Evolutionary conservation across 2,797 vertebrate genomes (phyloP).

Genomic region (Dendrocincla fuliginosa): DNA sequence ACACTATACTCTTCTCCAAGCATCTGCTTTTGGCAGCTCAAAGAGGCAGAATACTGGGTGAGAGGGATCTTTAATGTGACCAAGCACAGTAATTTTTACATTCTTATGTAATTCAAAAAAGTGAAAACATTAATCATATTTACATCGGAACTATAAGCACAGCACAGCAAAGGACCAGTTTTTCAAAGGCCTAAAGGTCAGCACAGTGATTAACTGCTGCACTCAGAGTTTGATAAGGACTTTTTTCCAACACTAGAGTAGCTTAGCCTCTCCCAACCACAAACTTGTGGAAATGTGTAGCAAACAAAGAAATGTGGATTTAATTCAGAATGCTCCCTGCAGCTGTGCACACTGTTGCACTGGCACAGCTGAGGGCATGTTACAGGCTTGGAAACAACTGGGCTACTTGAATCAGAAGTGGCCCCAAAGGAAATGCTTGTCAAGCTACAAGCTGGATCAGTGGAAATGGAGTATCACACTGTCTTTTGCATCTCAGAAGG

Average conservation of each 20-base stretch:
- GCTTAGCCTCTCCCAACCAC: not conserved
- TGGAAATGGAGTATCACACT: not conserved
- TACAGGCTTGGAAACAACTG: not conserved
- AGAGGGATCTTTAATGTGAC: not conserved
- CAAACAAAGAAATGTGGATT: constrained; percentile 7
- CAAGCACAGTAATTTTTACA: not conserved
- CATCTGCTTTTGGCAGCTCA: constrained; percentile 45
- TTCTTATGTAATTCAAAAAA: not conserved
- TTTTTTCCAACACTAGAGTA: not conserved
- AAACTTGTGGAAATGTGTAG: not conserved
- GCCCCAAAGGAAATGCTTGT: not conserved
- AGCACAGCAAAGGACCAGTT: not conserved
- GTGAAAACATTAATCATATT: not conserved
- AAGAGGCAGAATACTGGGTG: not conserved
- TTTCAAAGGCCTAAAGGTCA: constrained; percentile 21
- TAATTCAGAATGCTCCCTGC: not conserved
- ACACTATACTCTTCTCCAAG: constrained; percentile 33
- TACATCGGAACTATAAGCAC: not conserved
- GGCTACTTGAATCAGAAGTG: not conserved
- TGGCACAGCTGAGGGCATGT: not conserved
- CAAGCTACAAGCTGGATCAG: not conserved
- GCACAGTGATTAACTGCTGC: not conserved
- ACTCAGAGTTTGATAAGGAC: not conserved
- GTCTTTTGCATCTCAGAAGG: not conserved
- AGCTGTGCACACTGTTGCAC: not conserved